A percentile compares a stretch with the other conserved stretches of the same genome.
Conservation (phyloP, 2,797 vertebrate genomes). For the Myotis daubentonii region DNA sequence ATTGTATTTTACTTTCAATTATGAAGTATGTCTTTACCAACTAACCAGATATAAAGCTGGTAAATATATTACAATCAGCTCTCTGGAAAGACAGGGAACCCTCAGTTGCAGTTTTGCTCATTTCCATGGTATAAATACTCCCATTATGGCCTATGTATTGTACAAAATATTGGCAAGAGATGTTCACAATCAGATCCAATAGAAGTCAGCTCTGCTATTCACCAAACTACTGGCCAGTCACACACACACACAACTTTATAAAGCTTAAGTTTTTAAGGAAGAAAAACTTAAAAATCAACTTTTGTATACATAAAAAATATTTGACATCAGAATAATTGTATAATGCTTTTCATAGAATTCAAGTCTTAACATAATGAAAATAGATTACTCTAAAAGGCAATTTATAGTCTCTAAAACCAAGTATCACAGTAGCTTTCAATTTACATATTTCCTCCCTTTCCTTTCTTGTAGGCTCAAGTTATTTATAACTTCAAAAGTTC, state of each 20-base stretch:
- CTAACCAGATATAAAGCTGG: neutral
- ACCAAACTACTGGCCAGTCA: neutral
- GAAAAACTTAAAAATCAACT: slow-evolving; percentile 39
- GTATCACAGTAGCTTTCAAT: neutral
- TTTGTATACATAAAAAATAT: neutral
- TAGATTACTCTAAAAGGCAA: neutral
- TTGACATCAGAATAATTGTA: neutral
- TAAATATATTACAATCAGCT: neutral
- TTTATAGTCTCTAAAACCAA: neutral
- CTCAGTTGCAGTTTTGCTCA: neutral
- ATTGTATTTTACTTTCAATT: neutral
- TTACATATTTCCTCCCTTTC: neutral
- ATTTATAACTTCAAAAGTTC: slow-evolving; percentile 7
- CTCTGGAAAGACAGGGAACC: neutral
- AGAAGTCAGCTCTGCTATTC: neutral
- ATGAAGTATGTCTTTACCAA: neutral
- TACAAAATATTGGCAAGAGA: neutral
- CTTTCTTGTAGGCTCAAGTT: neutral
- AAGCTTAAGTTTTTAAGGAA: slow-evolving; percentile 48
- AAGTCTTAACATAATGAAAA: neutral
- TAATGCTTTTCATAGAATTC: neutral
- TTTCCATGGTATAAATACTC: neutral
- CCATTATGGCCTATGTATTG: neutral
- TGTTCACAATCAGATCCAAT: neutral
- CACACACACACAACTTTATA: neutral